Percentiles rank a stretch among this genome's conserved stretches.
These are phyloP conservation scores for Drosophila lacertosa DNA, from an alignment of 1,140 invertebrate genomes.

Conservation along the genomic window DNA sequence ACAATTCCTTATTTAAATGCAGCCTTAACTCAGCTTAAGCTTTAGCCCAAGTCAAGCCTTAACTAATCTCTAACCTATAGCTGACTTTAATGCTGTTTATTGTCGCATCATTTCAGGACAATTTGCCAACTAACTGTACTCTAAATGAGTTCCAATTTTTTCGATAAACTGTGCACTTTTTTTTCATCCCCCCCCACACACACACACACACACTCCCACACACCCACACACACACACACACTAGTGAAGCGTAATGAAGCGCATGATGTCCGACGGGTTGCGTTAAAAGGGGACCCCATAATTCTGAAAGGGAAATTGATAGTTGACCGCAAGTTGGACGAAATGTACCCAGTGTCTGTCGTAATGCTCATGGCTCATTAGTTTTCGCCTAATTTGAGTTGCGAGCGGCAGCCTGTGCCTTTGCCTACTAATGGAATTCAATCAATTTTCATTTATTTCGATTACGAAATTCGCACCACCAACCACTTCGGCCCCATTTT, in stretches of 20 bases:
- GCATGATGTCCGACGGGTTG: slow-evolving; percentile 24
- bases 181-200: neutral
- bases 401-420: slow-evolving; percentile 25
- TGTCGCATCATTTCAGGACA: slow-evolving; percentile 15
- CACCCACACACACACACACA: too few relatives aligned
- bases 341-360: slow-evolving; percentile 52
- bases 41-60: neutral
- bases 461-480: slow-evolving; percentile 70
- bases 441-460: slow-evolving; percentile 83
- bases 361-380: slow-evolving; percentile 75
- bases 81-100: neutral
- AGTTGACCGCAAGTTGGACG: slow-evolving; percentile 42
- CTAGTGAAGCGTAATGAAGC: slow-evolving; percentile 33
- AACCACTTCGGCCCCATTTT: slow-evolving; percentile 23
- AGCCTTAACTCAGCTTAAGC: neutral
- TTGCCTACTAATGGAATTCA: slow-evolving; percentile 74
- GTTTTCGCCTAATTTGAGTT: slow-evolving; percentile 76
- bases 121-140: neutral
- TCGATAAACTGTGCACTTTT: neutral
- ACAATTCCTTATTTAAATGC: too few relatives aligned
- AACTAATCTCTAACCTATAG: neutral
- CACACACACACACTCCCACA: too few relatives aligned
- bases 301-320: slow-evolving; percentile 40
- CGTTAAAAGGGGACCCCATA: slow-evolving; percentile 7
- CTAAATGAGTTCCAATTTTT: neutral